Conservation (phyloP, 2,797 vertebrate genomes). For the Enteromius fasciolatus region DNA sequence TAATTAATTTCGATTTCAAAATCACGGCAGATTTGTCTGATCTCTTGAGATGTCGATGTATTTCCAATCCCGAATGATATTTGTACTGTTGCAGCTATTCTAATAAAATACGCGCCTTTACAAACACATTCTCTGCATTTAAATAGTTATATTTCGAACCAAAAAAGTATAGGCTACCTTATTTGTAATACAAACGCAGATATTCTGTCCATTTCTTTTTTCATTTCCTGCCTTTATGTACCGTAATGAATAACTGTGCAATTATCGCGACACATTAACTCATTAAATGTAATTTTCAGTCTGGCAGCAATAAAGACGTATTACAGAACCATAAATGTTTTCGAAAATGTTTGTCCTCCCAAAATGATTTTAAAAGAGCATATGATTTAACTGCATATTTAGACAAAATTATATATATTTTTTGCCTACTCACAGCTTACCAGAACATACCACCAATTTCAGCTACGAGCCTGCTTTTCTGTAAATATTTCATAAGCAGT, state of each 20-base stretch:
- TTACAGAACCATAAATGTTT: not conserved
- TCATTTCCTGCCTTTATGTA: not conserved
- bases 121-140: not conserved
- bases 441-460: not conserved
- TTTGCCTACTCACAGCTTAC: not conserved
- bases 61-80: not conserved
- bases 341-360: not conserved
- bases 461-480: not conserved
- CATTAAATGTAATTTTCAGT: not conserved
- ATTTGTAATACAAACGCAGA: not conserved
- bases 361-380: not conserved
- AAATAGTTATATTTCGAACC: not conserved
- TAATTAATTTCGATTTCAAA: not conserved
- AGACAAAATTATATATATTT: not conserved
- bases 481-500: slow-evolving; percentile 12
- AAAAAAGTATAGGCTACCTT: not conserved
- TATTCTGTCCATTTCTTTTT: not conserved
- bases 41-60: not conserved
- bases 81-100: not conserved
- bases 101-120: not conserved
- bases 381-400: not conserved
- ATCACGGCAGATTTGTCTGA: not conserved
- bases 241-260: not conserved
- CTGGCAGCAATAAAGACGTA: not conserved
- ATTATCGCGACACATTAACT: not conserved